Evolutionary conservation across 2,113 vertebrate genomes (phyloP).

Genomic region (Nycticebus coucang): DNA sequence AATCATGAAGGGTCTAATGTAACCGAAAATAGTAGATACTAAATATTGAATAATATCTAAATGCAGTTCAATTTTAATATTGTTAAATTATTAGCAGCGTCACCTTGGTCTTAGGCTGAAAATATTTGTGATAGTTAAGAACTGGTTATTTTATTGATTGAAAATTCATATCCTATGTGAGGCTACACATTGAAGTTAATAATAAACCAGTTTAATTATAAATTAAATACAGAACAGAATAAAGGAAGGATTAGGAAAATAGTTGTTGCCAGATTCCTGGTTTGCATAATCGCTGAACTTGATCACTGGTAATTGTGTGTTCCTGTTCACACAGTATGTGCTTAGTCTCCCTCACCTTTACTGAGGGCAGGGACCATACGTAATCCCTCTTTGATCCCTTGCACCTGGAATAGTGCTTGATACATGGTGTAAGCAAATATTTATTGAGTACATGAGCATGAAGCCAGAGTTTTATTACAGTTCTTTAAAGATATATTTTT

Average conservation of each 20-base stretch:
- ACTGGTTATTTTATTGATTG: neutral
- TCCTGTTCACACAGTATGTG: neutral
- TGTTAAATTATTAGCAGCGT: constrained; percentile 10
- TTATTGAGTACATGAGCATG: neutral
- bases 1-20: neutral
- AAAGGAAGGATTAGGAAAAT: constrained; percentile 11
- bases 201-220: neutral
- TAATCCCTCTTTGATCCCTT: neutral
- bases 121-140: neutral
- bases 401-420: neutral
- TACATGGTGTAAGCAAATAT: neutral
- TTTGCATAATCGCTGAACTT: neutral
- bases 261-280: neutral
- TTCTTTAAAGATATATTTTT: neutral
- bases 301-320: neutral
- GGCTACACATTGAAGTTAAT: constrained; percentile 2
- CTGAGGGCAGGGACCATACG: neutral
- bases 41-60: constrained; percentile 42
- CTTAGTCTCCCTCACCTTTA: neutral
- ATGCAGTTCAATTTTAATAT: constrained; percentile 44
- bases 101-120: neutral
- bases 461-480: neutral
- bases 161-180: constrained; percentile 1
- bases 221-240: constrained; percentile 2
- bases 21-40: constrained; percentile 23